Conservation (phyloP, 2,888 invertebrate genomes). For the Eilema griseolum region DNA sequence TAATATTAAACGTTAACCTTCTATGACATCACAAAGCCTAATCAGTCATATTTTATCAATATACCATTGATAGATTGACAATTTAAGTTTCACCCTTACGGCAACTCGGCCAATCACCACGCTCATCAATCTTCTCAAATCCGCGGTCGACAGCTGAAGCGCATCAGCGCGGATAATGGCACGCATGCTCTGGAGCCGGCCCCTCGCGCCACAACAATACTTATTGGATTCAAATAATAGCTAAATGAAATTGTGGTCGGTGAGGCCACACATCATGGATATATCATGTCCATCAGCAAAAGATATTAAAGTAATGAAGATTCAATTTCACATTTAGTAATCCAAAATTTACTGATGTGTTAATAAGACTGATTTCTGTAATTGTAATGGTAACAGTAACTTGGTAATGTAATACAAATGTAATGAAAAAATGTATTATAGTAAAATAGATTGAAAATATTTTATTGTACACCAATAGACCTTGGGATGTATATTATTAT, state of each 20-base stretch:
- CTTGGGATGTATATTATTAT: too few relatives aligned
- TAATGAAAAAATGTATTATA: too few relatives aligned
- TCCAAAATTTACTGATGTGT: background rate
- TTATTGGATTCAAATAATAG: constrained; percentile 48
- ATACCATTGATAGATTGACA: constrained; percentile 6
- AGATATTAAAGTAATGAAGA: background rate
- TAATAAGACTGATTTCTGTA: too few relatives aligned
- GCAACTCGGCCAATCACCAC: constrained; percentile 21
- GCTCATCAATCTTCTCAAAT: constrained; percentile 49
- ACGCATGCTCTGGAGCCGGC: constrained; percentile 25
- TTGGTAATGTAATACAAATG: background rate
- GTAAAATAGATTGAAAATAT: too few relatives aligned
- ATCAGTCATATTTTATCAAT: constrained; percentile 39
- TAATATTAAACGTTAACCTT: constrained; percentile 1
- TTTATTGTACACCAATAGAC: too few relatives aligned
- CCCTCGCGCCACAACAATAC: constrained; percentile 29
- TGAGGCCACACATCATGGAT: background rate
- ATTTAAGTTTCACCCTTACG: constrained; percentile 28
- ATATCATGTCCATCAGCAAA: background rate
- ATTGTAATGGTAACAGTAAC: too few relatives aligned
- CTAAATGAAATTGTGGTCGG: constrained; percentile 23
- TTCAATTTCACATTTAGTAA: background rate
- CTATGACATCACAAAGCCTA: background rate
- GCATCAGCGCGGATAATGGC: constrained; percentile 37
- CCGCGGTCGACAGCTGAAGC: constrained; percentile 42